Conservation (phyloP, 2,888 invertebrate species). For the Pristionchus maxplancki region DNA sequence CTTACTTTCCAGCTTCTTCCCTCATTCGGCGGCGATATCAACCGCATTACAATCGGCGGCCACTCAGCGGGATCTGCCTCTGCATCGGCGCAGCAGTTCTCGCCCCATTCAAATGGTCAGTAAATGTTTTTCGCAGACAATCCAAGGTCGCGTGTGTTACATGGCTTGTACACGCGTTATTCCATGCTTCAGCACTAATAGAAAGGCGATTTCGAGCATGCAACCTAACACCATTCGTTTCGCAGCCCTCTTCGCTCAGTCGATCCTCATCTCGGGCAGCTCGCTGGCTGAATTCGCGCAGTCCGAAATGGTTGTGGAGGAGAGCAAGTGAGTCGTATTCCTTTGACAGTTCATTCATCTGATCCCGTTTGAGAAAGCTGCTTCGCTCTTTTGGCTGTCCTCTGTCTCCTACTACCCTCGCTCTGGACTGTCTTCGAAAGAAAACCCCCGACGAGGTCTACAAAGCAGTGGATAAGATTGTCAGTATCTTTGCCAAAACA, state of each 20-base stretch:
- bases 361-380: slow-evolving; percentile 5
- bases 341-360: background rate
- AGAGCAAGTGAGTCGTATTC: no score
- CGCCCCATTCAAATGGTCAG: slow-evolving; percentile 67
- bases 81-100: slow-evolving; percentile 63
- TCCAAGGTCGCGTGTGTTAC: no score
- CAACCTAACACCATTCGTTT: no score
- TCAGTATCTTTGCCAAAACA: no score
- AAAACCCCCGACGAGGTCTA: slow-evolving; percentile 62
- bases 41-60: slow-evolving; percentile 63
- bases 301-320: slow-evolving; percentile 55
- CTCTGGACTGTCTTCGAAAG: slow-evolving; percentile 64
- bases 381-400: slow-evolving; percentile 48
- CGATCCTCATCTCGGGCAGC: slow-evolving; percentile 67
- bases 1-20: slow-evolving; percentile 61
- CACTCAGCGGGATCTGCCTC: slow-evolving; percentile 65
- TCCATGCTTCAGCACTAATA: no score
- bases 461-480: slow-evolving; percentile 66
- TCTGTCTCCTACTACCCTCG: slow-evolving; percentile 43
- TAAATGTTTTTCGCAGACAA: no score
- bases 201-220: no score
- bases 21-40: slow-evolving; percentile 67
- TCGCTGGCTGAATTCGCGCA: slow-evolving; percentile 64
- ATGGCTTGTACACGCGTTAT: no score
- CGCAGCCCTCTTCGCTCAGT: slow-evolving; percentile 67